Evolutionary conservation across 2,888 invertebrate genomes (phyloP).

Genomic region (Dasypogon diadema): DNA sequence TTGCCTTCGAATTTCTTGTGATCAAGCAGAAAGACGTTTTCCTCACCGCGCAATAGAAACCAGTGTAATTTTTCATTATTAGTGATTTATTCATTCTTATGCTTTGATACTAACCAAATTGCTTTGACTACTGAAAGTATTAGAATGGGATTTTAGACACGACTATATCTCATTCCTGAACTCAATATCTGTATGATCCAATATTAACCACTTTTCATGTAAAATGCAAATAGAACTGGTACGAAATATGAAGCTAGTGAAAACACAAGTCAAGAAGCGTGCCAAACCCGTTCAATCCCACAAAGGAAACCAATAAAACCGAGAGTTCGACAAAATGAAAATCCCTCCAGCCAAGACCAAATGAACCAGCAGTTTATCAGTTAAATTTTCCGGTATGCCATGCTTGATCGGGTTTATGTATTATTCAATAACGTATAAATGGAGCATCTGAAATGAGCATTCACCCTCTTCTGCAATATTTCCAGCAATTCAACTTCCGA

Average conservation of each 20-base stretch:
- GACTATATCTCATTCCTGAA: neutral
- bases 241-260: too few relatives aligned
- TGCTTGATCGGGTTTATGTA: slow-evolving; percentile 20
- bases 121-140: too few relatives aligned
- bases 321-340: neutral
- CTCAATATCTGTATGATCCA: slow-evolving; percentile 7
- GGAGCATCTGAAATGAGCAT: slow-evolving; percentile 17
- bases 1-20: too few relatives aligned
- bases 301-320: neutral
- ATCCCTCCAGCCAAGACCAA: neutral
- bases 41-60: too few relatives aligned
- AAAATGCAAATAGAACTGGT: neutral
- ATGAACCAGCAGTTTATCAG: slow-evolving; percentile 26
- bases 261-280: neutral
- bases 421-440: slow-evolving; percentile 35
- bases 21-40: too few relatives aligned
- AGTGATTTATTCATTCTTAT: too few relatives aligned
- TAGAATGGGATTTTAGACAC: too few relatives aligned
- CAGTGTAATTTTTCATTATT: too few relatives aligned
- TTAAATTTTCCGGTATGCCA: slow-evolving; percentile 26
- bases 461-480: slow-evolving; percentile 8
- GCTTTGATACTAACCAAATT: too few relatives aligned
- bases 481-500: neutral
- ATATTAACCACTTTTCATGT: neutral
- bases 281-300: neutral